These are phyloP conservation scores for Pseudocheirus occidentalis DNA, from an alignment of 2,797 vertebrate species.

Conservation along the genomic window DNA sequence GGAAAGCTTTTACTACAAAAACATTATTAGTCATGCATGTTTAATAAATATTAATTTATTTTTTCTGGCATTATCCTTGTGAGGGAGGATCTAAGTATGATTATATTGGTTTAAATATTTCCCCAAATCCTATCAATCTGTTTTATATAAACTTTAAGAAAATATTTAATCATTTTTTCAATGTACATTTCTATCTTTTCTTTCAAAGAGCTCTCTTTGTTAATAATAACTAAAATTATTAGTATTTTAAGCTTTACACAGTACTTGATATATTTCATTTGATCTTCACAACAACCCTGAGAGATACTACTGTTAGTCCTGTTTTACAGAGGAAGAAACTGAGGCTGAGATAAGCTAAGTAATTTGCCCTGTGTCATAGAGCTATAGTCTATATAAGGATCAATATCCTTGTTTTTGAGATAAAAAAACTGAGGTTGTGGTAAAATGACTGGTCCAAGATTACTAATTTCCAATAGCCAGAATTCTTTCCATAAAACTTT, in stretches of 20 bases:
- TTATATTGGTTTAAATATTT: not conserved
- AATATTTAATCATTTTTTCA: not conserved
- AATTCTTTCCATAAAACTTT: conserved; percentile 10
- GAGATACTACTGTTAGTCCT: not conserved
- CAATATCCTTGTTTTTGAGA: not conserved
- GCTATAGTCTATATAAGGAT: not conserved
- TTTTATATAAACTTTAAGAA: not conserved
- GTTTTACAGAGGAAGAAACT: not conserved
- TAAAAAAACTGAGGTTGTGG: not conserved
- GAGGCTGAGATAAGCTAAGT: not conserved
- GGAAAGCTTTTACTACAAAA: not conserved
- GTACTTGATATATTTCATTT: not conserved
- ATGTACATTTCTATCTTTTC: not conserved
- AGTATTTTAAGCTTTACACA: not conserved
- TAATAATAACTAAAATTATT: not conserved
- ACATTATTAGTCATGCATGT: conserved; percentile 4
- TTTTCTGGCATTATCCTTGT: not conserved
- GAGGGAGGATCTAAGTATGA: conserved; percentile 20
- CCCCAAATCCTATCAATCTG: not conserved
- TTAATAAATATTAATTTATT: conserved; percentile 22
- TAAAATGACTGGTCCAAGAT: conserved; percentile 14
- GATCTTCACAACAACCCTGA: not conserved
- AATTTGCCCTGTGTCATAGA: not conserved
- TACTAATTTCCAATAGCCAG: conserved; percentile 16
- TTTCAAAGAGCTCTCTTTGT: not conserved